These are phyloP conservation scores for Amblyraja radiata DNA, from an alignment of 2,797 vertebrate genomes.

Conservation along the genomic window DNA sequence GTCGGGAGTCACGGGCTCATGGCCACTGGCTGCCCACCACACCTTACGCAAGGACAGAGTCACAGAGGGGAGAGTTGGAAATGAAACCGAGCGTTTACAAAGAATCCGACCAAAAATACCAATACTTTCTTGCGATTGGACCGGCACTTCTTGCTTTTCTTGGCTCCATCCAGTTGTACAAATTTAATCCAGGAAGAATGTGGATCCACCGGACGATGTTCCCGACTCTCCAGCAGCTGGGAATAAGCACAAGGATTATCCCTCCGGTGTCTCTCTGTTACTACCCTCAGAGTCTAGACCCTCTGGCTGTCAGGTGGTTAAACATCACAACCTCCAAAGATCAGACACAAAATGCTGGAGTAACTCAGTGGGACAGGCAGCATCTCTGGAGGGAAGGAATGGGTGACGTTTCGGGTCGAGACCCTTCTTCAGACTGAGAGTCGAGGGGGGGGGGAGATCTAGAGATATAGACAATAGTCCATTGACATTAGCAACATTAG, in stretches of 20 bases:
- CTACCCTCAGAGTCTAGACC: too few relatives aligned
- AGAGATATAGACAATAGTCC: too few relatives aligned
- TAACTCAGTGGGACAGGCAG: too few relatives aligned
- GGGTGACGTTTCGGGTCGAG: too few relatives aligned
- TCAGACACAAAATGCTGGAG: too few relatives aligned
- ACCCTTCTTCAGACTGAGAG: too few relatives aligned
- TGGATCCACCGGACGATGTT: conserved; percentile 72
- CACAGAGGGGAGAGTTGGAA: not conserved
- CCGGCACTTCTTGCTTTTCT: conserved; percentile 66
- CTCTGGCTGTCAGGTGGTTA: too few relatives aligned
- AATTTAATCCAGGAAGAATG: conserved; percentile 88
- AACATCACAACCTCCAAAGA: too few relatives aligned
- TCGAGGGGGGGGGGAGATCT: too few relatives aligned
- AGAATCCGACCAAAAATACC: conserved; percentile 55
- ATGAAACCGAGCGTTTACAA: not conserved
- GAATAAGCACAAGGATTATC: conserved; percentile 37
- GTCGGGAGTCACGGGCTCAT: not conserved
- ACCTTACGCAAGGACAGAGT: not conserved
- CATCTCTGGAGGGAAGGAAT: too few relatives aligned
- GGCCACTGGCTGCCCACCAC: not conserved
- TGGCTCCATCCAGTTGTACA: conserved; percentile 69
- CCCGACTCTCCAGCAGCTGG: conserved; percentile 62
- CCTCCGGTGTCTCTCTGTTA: not conserved
- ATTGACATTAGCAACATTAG: too few relatives aligned
- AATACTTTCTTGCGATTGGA: conserved; percentile 73